Evolutionary conservation across 2,888 invertebrate genomes (phyloP).

Genomic region (Cerastoderma edule): DNA sequence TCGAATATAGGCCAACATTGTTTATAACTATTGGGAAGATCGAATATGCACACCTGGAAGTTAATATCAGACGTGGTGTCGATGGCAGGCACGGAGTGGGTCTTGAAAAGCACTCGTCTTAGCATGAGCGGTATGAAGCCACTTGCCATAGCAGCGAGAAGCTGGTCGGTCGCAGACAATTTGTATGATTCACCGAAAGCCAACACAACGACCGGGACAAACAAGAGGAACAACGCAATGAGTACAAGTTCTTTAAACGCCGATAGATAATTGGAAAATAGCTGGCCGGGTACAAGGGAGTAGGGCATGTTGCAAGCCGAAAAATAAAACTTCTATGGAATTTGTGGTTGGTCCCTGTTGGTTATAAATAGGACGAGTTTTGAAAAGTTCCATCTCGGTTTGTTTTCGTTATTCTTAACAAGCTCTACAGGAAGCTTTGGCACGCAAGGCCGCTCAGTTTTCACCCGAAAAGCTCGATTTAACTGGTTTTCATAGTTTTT

Average conservation of each 20-base stretch:
- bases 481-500: constrained; percentile 56
- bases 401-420: constrained; percentile 18
- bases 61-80: constrained; percentile 38
- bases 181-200: constrained; percentile 66
- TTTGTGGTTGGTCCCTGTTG: constrained; percentile 54
- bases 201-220: constrained; percentile 61
- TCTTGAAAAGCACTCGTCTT: constrained; percentile 56
- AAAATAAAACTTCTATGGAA: constrained; percentile 63
- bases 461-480: constrained; percentile 75
- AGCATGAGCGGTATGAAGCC: constrained; percentile 66
- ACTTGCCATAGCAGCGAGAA: constrained; percentile 60
- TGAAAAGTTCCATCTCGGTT: constrained; percentile 51
- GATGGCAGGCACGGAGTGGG: constrained; percentile 32
- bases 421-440: constrained; percentile 45
- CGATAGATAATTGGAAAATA: constrained; percentile 45
- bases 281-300: constrained; percentile 59
- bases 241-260: constrained; percentile 51
- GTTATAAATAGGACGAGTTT: constrained; percentile 55
- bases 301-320: constrained; percentile 57
- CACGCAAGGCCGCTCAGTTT: constrained; percentile 54
- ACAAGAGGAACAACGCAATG: constrained; percentile 59
- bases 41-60: constrained; percentile 53
- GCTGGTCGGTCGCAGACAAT: constrained; percentile 59
- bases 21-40: constrained; percentile 38
- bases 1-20: constrained; percentile 58